phyloP scores from a whole-genome alignment of 2,888 invertebrate species.

The Dryocosmus kuriphilus region DNA sequence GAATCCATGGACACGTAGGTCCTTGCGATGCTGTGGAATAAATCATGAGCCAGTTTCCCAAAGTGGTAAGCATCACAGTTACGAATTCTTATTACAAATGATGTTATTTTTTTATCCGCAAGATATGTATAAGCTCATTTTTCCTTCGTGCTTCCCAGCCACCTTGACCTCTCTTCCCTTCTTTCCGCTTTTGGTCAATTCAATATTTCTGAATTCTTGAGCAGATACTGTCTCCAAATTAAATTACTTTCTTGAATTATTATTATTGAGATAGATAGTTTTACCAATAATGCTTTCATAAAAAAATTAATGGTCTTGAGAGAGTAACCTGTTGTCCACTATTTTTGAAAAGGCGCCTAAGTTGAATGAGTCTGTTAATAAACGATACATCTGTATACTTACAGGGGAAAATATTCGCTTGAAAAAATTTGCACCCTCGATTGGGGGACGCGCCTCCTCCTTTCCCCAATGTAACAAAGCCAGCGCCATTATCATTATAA shows the following conservation, averaged over 20 bases:
- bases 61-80: constrained; percentile 41
- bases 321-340: constrained; percentile 73
- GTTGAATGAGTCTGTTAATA: constrained; percentile 69
- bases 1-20: constrained; percentile 45
- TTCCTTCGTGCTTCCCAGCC: background rate
- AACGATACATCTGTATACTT: constrained; percentile 73
- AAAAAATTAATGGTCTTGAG: constrained; percentile 69
- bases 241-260: background rate
- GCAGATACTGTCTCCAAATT: background rate
- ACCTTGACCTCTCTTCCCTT: background rate
- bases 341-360: constrained; percentile 65
- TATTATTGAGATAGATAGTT: background rate
- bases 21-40: constrained; percentile 60
- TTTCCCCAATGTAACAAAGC: constrained; percentile 56
- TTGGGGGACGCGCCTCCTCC: constrained; percentile 61
- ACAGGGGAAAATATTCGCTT: constrained; percentile 63
- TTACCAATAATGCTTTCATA: background rate
- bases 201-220: background rate
- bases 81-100: constrained; percentile 40
- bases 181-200: background rate
- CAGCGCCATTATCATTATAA: constrained; percentile 75
- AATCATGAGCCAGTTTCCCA: constrained; percentile 62
- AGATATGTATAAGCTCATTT: constrained; percentile 30
- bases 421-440: constrained; percentile 67
- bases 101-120: constrained; percentile 37